Conservation (phyloP, 1,140 invertebrate genomes). For the Rhyzopertha dominica region DNA sequence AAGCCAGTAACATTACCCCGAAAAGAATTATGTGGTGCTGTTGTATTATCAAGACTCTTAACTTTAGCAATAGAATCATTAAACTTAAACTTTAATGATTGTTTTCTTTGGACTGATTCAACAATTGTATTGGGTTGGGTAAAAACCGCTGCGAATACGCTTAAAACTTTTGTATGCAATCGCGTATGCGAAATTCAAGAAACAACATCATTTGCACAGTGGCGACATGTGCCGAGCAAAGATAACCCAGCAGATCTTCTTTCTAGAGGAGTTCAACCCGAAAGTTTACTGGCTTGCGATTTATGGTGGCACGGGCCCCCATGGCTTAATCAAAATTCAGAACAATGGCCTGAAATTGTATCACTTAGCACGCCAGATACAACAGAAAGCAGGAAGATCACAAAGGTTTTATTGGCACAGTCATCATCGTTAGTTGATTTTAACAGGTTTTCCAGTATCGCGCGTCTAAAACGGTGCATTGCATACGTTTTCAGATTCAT, state of each 20-base stretch:
- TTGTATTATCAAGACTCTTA: too few species aligned
- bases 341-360: conserved; percentile 15
- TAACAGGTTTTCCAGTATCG: conserved; percentile 6
- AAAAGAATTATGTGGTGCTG: too few species aligned
- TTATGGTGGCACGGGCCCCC: conserved; percentile 22
- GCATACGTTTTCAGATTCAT: conserved; percentile 18
- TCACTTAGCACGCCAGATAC: conserved; percentile 10
- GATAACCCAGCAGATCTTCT: conserved; percentile 36
- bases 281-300: conserved; percentile 10
- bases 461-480: conserved; percentile 8
- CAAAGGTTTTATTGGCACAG: conserved; percentile 1
- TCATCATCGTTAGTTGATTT: conserved; percentile 11
- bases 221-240: conserved; percentile 29
- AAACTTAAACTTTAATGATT: too few species aligned
- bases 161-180: conserved; percentile 34
- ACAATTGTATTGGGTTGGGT: too few species aligned
- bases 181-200: conserved; percentile 31
- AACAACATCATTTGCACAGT: conserved; percentile 13
- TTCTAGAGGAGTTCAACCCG: conserved; percentile 23
- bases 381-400: conserved; percentile 11
- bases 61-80: too few species aligned
- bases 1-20: too few species aligned
- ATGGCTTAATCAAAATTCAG: conserved; percentile 5
- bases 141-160: too few species aligned
- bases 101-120: too few species aligned